These are phyloP conservation scores for Pristionchus japonicus DNA, from an alignment of 2,888 invertebrate species.

Conservation along the genomic window DNA sequence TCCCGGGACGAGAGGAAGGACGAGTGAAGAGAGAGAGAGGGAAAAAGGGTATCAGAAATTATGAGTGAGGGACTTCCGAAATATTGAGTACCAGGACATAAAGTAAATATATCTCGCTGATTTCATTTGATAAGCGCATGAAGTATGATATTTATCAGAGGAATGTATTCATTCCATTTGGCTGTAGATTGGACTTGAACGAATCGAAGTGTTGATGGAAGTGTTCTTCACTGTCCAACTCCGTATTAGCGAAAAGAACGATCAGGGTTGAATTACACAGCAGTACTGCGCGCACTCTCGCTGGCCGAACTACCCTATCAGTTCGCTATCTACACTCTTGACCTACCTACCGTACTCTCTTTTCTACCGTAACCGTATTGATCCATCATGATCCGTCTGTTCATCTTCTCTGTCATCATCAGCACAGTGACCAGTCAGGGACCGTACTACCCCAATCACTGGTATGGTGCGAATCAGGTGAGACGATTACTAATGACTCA, in stretches of 20 bases:
- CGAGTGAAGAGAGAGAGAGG: neutral
- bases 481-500: neutral
- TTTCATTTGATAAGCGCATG: no score
- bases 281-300: neutral
- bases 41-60: no score
- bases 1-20: neutral
- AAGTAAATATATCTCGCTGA: no score
- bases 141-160: no score
- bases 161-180: no score
- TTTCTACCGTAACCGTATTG: no score
- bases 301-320: neutral
- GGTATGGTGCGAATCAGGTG: constrained; percentile 67
- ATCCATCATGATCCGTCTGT: neutral
- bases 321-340: neutral
- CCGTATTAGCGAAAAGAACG: neutral
- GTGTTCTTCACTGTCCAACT: neutral
- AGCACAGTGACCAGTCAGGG: constrained; percentile 47
- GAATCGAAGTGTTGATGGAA: no score
- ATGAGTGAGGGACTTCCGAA: no score
- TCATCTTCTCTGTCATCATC: neutral
- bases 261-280: constrained; percentile 8
- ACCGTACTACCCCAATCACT: constrained; percentile 62
- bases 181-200: no score
- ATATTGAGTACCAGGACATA: no score
- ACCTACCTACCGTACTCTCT: neutral